These are phyloP conservation scores for Hirundo rustica DNA, from an alignment of 2,797 vertebrate species.

Conservation along the genomic window DNA sequence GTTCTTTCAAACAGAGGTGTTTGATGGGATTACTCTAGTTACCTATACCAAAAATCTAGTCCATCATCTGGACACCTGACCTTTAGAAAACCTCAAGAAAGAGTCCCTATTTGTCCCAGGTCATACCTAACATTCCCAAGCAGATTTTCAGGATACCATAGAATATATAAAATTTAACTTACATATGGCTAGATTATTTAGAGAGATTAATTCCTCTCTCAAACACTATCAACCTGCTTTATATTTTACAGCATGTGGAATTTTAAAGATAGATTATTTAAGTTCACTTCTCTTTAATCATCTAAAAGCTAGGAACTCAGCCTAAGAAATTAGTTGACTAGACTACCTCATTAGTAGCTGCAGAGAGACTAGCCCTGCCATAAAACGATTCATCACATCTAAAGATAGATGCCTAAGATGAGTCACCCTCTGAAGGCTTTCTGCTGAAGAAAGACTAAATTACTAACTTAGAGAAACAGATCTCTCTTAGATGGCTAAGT, in stretches of 20 bases:
- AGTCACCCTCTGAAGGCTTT: not conserved
- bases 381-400: not conserved
- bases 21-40: not conserved
- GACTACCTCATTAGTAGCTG: not conserved
- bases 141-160: not conserved
- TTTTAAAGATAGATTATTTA: not conserved
- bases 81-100: not conserved
- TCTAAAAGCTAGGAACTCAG: not conserved
- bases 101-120: accelerated
- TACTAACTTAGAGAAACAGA: not conserved
- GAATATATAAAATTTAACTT: not conserved
- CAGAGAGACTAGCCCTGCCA: not conserved
- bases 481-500: not conserved
- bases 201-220: not conserved
- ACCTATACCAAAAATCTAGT: not conserved
- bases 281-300: not conserved
- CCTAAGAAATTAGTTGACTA: not conserved
- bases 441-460: not conserved
- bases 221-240: not conserved
- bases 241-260: accelerated
- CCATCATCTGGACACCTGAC: not conserved
- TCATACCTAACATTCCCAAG: not conserved
- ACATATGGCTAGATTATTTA: not conserved
- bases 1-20: not conserved
- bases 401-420: not conserved